Conservation (phyloP, 1,140 invertebrate genomes). For the Diprion similis region DNA sequence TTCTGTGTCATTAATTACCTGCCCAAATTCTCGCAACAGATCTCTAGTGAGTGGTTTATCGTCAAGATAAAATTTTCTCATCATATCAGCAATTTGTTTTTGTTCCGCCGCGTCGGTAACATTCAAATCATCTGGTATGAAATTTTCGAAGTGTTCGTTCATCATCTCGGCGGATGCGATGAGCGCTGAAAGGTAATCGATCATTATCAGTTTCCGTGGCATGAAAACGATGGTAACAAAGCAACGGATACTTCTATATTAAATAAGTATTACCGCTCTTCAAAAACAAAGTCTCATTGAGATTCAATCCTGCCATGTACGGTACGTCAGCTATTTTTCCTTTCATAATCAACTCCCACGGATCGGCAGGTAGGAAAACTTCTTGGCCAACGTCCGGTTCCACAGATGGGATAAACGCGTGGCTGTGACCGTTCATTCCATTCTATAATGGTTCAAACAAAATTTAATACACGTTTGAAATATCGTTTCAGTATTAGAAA, state of each 20-base stretch:
- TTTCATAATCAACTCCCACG: slow-evolving; percentile 58
- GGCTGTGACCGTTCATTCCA: slow-evolving; percentile 37
- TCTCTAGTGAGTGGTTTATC: slow-evolving; percentile 57
- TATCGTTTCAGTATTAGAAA: too few species aligned
- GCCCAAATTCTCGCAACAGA: slow-evolving; percentile 56
- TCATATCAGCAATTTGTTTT: slow-evolving; percentile 56
- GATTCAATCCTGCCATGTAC: slow-evolving; percentile 68
- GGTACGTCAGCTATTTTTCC: slow-evolving; percentile 67
- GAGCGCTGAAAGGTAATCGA: slow-evolving; percentile 35
- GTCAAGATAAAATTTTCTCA: slow-evolving; percentile 69
- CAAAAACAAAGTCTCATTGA: slow-evolving; percentile 63
- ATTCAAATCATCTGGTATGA: slow-evolving; percentile 68
- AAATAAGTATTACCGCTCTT: neutral
- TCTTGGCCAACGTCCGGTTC: slow-evolving; percentile 64
- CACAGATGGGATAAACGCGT: slow-evolving; percentile 70
- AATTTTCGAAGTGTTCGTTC: slow-evolving; percentile 63
- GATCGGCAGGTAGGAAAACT: slow-evolving; percentile 69
- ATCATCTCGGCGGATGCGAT: slow-evolving; percentile 46
- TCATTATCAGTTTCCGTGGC: slow-evolving; percentile 57
- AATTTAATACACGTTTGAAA: slow-evolving; percentile 8
- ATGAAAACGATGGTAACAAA: slow-evolving; percentile 60
- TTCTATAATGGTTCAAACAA: slow-evolving; percentile 36
- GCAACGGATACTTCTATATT: neutral
- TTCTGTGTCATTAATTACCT: slow-evolving; percentile 50
- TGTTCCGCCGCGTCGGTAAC: slow-evolving; percentile 51